Base-by-base conservation (phyloP, 35 echinoderm and acorn worm genomes). In the Lytechinus pictus region DNA sequence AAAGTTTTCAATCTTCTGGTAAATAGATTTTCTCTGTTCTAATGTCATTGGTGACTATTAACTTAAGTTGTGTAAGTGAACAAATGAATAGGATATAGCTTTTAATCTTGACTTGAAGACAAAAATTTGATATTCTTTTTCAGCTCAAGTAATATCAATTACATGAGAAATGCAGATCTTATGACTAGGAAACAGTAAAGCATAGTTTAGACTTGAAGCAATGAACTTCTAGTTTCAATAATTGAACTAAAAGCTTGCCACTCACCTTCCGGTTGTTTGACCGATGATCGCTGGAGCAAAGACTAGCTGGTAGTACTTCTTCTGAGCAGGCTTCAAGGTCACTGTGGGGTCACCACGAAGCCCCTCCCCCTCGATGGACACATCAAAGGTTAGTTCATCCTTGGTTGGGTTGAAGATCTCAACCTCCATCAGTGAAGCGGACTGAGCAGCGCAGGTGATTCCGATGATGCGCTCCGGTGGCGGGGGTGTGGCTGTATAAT, bases 341-440 rank as follows among this genome's bases (percentile, higher is more conserved):
- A 99, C 90, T 19, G 90, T 21, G 11, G 55, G 55, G 21, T 96
- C 97, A 60, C 98, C 98, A 58, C 96, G 89, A 4, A 99, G 94
- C 8, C 98, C 98, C 24, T 89, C 96, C 0, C 98, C 98, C 54
- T 99, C 98, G 28, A 99, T 97, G 71, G 86, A 72, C 10, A 97
- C 94, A 86, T 97, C 95, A 94, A 99, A 97, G 14, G 96, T 97
- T 33, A 99, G 95, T 16, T 94, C 96, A 19, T 97, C 57, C 52
- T 86, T 53, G 7, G 96, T 97, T 10, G 98, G 98, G 95, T 99
- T 99, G 79, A 94, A 96, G 87, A 99, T 97, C 44, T 97, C 96
- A 13, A 99, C 97, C 86, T 99, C 98, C 97, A 99, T 97, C 51
- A 97, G 61, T 3, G 97, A 94, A 11, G 98, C 98, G 9, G 98